Base-by-base conservation (phyloP, 2,113 vertebrate genomes). In the Centropristis striata region DNA sequence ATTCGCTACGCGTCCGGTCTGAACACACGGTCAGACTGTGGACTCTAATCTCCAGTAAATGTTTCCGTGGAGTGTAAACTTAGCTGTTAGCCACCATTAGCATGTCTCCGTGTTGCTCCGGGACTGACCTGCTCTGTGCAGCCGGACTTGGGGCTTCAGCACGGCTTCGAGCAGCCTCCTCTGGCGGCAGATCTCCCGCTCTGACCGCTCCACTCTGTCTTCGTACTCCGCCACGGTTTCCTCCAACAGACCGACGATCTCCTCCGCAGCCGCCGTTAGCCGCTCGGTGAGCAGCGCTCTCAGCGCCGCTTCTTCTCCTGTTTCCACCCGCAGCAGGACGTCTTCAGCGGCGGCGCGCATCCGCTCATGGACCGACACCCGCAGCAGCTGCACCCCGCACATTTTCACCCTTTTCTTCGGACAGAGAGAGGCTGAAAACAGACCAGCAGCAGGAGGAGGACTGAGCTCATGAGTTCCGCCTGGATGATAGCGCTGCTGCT, bases 271-370 rank as follows among this genome's bases (percentile, higher is more conserved):
- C 74, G 60, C 87, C 32, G 80, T 15, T 1, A 90, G 80, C 58
- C 89, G 76, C 71, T 85, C 86, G 76, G 73, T 85, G 57, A 90
- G 82, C 75, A 88, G 66, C 57, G 76, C 67, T 54, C 85, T 81
- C 54, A 89, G 8, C 37, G 66, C 71, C 77, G 73, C 4, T 27
- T 53, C 55, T 75, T 47, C 55, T 6, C 18, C 73, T 4, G 57
- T 47, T 25, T 85, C 79, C 71, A 90, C n/a, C 66, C 12, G 89
- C 79, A 80, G 86, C 64, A 87, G 5, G 0, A 88, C 39, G 68
- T 81, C 76, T 55, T 80, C 73, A 0, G 76, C 84, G 28, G 84
- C 84, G 28, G 73, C 74, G 63, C 37, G 32, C 0, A 87, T 75
- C 54, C 80, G 86, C 80, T 85, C 58, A 0, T 73, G 73, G 0